Evolutionary conservation across 2,113 vertebrate species (phyloP).

Genomic region (Castor canadensis): DNA sequence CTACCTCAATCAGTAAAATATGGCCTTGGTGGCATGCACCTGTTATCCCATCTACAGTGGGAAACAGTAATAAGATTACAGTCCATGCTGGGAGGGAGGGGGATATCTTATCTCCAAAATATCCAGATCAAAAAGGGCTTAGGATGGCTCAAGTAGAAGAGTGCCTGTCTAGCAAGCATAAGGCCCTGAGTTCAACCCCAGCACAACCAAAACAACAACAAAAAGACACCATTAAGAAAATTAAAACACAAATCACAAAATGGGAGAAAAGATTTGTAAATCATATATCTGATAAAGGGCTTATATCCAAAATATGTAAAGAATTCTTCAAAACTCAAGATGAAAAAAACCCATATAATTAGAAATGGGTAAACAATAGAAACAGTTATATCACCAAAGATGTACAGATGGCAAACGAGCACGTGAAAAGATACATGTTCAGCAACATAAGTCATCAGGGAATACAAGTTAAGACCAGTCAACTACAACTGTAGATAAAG

Average conservation of each 20-base stretch:
- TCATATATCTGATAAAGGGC: neutral
- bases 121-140: too few species aligned
- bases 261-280: constrained; percentile 16
- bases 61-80: too few species aligned
- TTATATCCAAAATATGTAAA: neutral
- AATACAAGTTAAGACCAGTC: constrained; percentile 37
- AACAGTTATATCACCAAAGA: neutral
- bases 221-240: neutral
- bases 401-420: neutral
- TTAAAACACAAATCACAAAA: neutral
- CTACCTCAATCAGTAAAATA: too few species aligned
- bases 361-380: neutral
- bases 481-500: neutral
- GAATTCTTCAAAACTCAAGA: neutral
- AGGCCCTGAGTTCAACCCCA: too few species aligned
- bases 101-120: too few species aligned
- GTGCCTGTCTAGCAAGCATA: too few species aligned
- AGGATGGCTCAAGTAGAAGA: too few species aligned
- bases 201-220: neutral
- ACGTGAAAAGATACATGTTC: neutral
- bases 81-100: neutral
- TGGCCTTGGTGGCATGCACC: too few species aligned
- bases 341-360: neutral
- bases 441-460: constrained; percentile 5
- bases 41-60: too few species aligned